A percentile compares a stretch with the other conserved stretches of the same genome.
Evolutionary conservation across 2,113 vertebrate genomes (phyloP).

Genomic region (Gymnogyps californianus): DNA sequence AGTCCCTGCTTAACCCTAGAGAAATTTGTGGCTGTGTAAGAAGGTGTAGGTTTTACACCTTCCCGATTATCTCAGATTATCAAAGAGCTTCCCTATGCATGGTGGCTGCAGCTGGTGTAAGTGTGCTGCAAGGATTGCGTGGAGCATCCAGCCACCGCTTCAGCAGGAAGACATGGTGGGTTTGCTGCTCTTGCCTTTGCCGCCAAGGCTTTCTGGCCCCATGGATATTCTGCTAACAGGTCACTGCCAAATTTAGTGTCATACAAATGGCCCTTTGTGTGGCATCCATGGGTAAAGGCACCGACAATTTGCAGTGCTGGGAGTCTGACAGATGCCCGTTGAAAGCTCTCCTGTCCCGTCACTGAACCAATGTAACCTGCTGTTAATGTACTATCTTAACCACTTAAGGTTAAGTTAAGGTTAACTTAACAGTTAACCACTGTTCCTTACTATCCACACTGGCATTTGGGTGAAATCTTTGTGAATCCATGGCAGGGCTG

Average conservation of each 20-base stretch:
- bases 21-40: background rate
- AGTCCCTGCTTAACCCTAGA: background rate
- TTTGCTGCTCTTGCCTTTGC: background rate
- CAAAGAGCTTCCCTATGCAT: fast-evolving
- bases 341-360: background rate
- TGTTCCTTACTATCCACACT: background rate
- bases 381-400: background rate
- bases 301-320: background rate
- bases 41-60: background rate
- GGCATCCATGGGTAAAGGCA: background rate
- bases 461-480: background rate
- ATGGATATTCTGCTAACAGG: background rate
- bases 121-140: fast-evolving
- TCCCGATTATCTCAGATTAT: background rate
- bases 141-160: fast-evolving
- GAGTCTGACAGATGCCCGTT: background rate
- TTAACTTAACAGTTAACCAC: background rate
- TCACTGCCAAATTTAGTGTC: background rate
- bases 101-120: background rate
- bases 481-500: background rate
- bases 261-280: background rate
- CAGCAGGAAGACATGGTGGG: background rate
- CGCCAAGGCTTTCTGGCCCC: background rate
- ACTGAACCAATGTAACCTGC: background rate
- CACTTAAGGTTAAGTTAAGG: background rate